phyloP scores from a whole-genome alignment of 2,888 invertebrate genomes.

The Stratiomys singularior region DNA sequence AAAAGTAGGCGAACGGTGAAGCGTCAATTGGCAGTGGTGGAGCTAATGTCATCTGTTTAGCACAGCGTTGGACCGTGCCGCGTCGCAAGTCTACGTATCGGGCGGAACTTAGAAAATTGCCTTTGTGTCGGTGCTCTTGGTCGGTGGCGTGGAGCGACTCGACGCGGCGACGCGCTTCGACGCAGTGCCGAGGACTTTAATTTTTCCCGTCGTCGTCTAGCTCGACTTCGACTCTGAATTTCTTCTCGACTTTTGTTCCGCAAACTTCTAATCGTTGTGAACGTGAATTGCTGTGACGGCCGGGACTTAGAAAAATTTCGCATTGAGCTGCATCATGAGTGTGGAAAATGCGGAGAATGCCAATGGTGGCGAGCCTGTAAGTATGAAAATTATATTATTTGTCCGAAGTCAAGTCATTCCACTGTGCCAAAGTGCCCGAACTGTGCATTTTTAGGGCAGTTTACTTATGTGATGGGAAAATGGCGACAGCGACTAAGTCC shows the following conservation, averaged over 20 bases:
- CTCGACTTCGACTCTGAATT: slow-evolving; percentile 12
- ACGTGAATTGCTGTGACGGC: slow-evolving; percentile 48
- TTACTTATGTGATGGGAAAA: slow-evolving; percentile 62
- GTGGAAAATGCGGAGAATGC: slow-evolving; percentile 72
- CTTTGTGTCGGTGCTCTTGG: slow-evolving; percentile 6
- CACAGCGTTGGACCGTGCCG: neutral
- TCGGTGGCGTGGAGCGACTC: neutral
- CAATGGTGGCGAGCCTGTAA: slow-evolving; percentile 71
- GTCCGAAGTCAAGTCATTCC: neutral
- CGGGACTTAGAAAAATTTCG: slow-evolving; percentile 55
- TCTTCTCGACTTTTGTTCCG: slow-evolving; percentile 51
- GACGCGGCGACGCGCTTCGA: slow-evolving; percentile 26
- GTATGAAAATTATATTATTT: slow-evolving; percentile 62
- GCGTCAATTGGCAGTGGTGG: slow-evolving; percentile 3
- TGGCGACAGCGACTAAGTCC: slow-evolving; percentile 84
- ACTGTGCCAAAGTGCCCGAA: neutral
- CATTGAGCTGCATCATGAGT: slow-evolving; percentile 67
- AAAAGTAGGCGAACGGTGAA: neutral
- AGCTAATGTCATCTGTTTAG: slow-evolving; percentile 15
- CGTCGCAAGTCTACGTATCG: slow-evolving; percentile 7
- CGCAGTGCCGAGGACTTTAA: slow-evolving; percentile 54
- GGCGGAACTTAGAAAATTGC: slow-evolving; percentile 38
- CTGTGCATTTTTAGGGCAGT: slow-evolving; percentile 43
- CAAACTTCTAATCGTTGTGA: slow-evolving; percentile 55
- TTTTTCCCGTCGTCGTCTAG: slow-evolving; percentile 47